Evolutionary conservation across 2,797 vertebrate species (phyloP).

Genomic region (Varecia variegata): DNA sequence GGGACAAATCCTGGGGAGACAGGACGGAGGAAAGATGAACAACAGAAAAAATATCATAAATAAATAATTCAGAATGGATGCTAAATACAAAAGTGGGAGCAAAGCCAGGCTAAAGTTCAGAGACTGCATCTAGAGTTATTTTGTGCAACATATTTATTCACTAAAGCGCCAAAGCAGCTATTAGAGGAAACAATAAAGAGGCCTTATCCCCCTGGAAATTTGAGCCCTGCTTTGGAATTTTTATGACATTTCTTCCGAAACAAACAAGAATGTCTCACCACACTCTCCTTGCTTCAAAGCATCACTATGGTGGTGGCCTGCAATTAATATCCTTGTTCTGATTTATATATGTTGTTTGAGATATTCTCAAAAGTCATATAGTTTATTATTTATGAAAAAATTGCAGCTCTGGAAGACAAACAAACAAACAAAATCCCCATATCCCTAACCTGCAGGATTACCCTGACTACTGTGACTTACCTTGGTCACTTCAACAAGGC

Average conservation of each 20-base stretch:
- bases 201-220: constrained; percentile 54
- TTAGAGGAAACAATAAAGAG: constrained; percentile 69
- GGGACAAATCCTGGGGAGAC: not conserved
- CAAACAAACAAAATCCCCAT: not conserved
- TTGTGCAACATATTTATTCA: constrained; percentile 52
- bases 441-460: not conserved
- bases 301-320: not conserved
- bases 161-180: constrained; percentile 39
- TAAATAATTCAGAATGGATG: constrained; percentile 43
- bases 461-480: not conserved
- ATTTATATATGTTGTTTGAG: not conserved
- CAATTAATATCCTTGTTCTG: not conserved
- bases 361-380: not conserved
- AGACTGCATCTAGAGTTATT: constrained; percentile 2
- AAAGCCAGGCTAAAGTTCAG: not conserved
- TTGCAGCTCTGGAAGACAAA: not conserved
- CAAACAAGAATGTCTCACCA: constrained; percentile 63
- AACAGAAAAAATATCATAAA: constrained; percentile 22
- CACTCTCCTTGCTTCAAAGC: constrained; percentile 63
- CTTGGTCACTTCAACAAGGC: not conserved
- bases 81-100: not conserved
- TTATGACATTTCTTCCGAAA: constrained; percentile 75
- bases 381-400: constrained; percentile 25
- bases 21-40: not conserved
- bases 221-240: constrained; percentile 72